Base-by-base conservation (phyloP, 1,140 invertebrate species). In the Eciton burchellii region DNA sequence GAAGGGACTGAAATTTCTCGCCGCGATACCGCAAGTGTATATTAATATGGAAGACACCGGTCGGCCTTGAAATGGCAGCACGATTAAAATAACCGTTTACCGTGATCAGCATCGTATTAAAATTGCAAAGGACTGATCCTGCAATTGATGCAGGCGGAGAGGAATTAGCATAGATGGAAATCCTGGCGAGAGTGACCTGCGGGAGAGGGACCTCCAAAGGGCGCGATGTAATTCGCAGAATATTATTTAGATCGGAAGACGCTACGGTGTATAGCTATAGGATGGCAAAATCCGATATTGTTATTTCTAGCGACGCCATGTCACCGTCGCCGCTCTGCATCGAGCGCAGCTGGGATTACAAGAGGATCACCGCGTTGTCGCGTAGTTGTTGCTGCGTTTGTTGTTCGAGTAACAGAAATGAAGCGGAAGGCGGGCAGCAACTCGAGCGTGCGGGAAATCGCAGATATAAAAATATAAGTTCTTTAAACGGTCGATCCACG, bases 271-370 rank as follows among this genome's bases (percentile, higher is more conserved):
- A n/a, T n/a, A n/a, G 24, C 43, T 83, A 68, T 57, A 59, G 63
- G 63, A 56, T 47, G 24, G 73, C 29, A 84, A 91, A 91, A 91
- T 83, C 90, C 90, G 81, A 92, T 92, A 91, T 82, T 79, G 89
- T 89, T 90, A 89, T 85, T 90, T 89, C 84, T 87, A 84, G 85
- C 88, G 60, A 84, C 87, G 45, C 59, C 76, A 52, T 45, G 45
- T 86, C 59, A 65, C 35, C 71, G 62, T 65, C 11, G 59, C 26
- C 14, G 68, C n/a, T 63, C 54, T 74, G 26, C 56, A 59, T 81
- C 62, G 29, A 71, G 73, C 52, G 70, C 56, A 66, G 68, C 73
- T 57, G 52, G 66, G 84, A 86, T 87, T 86, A 79, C 76, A 77
- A 82, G 81, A 82, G 72, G 60, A 56, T 81, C 65, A 71, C 56